phyloP scores from a whole-genome alignment of 2,797 vertebrate species.

The Typhlichthys eigenmanni region DNA sequence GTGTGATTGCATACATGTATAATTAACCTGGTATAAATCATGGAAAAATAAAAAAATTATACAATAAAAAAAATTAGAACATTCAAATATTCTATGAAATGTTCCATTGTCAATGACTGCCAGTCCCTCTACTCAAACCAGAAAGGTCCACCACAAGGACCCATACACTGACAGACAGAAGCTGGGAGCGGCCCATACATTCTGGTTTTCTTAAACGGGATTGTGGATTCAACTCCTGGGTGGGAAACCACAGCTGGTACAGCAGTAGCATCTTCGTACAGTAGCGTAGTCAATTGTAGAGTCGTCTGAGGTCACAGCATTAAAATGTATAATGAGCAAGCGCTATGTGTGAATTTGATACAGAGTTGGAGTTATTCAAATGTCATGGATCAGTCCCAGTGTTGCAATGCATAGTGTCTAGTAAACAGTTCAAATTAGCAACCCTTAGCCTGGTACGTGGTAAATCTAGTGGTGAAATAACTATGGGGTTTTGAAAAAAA shows the following conservation, averaged over 20 bases:
- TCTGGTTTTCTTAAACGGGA: conserved; percentile 29
- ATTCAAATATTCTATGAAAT: background rate
- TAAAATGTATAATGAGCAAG: background rate
- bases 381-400: conserved; percentile 5
- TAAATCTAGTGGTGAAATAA: conserved; percentile 37
- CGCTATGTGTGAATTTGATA: background rate
- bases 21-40: background rate
- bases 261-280: conserved; percentile 20
- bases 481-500: conserved; percentile 18
- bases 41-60: background rate
- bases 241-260: conserved; percentile 37
- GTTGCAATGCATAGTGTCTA: background rate
- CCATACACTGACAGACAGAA: conserved; percentile 21
- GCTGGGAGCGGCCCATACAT: conserved; percentile 19
- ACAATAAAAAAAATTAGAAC: background rate
- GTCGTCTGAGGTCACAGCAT: conserved; percentile 10
- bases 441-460: conserved; percentile 24
- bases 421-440: background rate
- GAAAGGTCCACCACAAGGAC: conserved; percentile 4
- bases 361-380: conserved; percentile 1
- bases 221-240: conserved; percentile 33
- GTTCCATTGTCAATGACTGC: conserved; percentile 1
- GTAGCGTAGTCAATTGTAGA: conserved; percentile 9
- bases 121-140: conserved; percentile 9
- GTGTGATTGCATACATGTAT: conserved; percentile 7